A percentile compares a stretch with the other conserved stretches of the same genome.
phyloP scores from a whole-genome alignment of 2,113 vertebrate genomes.

The Porphyrio hochstetteri region DNA sequence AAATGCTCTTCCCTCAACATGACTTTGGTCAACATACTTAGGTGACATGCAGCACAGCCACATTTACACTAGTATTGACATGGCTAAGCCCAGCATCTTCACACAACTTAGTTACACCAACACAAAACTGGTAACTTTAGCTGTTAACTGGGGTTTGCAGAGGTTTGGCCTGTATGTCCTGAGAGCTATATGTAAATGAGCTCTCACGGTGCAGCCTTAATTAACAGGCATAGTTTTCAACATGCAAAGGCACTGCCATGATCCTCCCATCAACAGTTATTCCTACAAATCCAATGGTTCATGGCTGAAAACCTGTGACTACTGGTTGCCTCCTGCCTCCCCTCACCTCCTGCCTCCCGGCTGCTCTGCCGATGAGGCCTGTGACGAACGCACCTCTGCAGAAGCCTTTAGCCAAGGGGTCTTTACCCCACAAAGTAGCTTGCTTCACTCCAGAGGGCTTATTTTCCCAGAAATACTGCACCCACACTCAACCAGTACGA shows the following conservation, averaged over 20 bases:
- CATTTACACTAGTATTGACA: neutral
- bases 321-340: too few relatives aligned
- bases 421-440: neutral
- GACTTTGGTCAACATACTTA: neutral
- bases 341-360: neutral
- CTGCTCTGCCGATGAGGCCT: neutral
- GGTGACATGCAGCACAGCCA: neutral
- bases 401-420: neutral
- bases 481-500: neutral
- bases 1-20: accelerated
- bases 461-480: neutral
- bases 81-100: neutral
- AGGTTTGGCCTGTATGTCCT: neutral
- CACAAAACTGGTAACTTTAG: neutral
- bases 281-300: neutral
- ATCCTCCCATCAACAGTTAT: neutral
- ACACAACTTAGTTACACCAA: neutral
- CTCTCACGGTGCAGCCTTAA: neutral
- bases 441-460: neutral
- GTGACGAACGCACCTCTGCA: neutral
- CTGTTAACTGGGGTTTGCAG: neutral
- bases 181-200: neutral
- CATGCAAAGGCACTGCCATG: neutral
- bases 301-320: neutral
- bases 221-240: neutral